A percentile compares a stretch with the other conserved stretches of the same genome.
Evolutionary conservation across 2,888 invertebrate species (phyloP).

Genomic region (Candidula unifasciata): DNA sequence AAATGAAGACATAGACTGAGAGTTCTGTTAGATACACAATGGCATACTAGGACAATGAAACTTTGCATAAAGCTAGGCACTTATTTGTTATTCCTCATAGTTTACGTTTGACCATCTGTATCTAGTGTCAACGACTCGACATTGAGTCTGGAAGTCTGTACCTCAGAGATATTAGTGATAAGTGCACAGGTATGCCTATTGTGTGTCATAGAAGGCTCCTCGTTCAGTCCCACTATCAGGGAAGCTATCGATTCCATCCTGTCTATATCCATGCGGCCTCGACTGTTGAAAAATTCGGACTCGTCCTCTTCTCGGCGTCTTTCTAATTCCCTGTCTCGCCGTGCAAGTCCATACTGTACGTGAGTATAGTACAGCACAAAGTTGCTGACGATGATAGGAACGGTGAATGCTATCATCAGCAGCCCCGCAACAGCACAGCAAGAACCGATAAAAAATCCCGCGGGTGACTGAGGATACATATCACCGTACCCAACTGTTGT

Average conservation of each 20-base stretch:
- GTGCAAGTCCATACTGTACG: slow-evolving; percentile 72
- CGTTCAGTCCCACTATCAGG: too few relatives aligned
- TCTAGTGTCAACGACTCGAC: too few relatives aligned
- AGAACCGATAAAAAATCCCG: slow-evolving; percentile 74
- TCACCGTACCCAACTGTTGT: slow-evolving; percentile 77
- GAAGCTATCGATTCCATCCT: slow-evolving; percentile 4
- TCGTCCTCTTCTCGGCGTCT: slow-evolving; percentile 46
- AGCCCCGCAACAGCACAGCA: slow-evolving; percentile 73
- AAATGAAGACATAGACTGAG: too few relatives aligned
- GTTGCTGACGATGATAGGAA: slow-evolving; percentile 76
- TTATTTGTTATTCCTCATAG: too few relatives aligned
- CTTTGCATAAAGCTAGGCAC: too few relatives aligned
- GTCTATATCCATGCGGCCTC: slow-evolving; percentile 38
- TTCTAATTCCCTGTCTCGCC: slow-evolving; percentile 54
- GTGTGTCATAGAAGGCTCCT: too few relatives aligned
- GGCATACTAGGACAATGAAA: too few relatives aligned
- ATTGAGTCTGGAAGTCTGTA: too few relatives aligned
- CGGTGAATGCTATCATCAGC: slow-evolving; percentile 74
- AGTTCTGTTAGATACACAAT: too few relatives aligned
- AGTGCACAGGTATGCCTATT: too few relatives aligned
- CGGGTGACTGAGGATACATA: slow-evolving; percentile 70
- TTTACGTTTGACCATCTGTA: too few relatives aligned
- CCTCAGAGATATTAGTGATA: too few relatives aligned
- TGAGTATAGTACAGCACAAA: slow-evolving; percentile 76
- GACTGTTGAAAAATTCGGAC: slow-evolving; percentile 14